These are phyloP conservation scores for Rousettus leschenaultii DNA, from an alignment of 2,113 vertebrate genomes.

Conservation along the genomic window DNA sequence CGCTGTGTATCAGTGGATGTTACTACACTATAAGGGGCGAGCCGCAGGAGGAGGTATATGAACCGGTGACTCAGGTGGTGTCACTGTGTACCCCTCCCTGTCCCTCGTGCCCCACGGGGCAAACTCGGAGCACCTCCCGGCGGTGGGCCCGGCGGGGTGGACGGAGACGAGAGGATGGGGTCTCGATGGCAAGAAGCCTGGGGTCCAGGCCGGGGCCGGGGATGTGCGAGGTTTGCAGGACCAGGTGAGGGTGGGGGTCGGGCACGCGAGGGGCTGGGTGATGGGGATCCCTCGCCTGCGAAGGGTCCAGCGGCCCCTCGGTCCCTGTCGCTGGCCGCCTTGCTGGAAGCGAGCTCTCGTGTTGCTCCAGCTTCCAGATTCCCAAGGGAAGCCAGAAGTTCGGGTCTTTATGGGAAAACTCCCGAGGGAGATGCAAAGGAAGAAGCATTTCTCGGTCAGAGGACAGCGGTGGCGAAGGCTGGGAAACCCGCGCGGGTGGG, in stretches of 20 bases:
- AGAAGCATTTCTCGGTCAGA: not conserved
- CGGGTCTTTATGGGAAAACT: not conserved
- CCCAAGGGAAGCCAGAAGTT: not conserved
- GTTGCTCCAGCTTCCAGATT: not conserved
- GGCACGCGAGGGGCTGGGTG: not conserved
- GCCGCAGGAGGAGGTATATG: constrained; percentile 64
- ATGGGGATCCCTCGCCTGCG: accelerated
- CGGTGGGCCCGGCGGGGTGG: accelerated
- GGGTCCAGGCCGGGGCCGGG: not conserved
- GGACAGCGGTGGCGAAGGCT: not conserved
- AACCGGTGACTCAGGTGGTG: constrained; percentile 71
- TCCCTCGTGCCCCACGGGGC: not conserved
- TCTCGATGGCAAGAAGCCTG: not conserved
- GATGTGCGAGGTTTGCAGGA: accelerated
- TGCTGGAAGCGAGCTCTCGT: not conserved
- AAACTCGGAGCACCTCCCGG: not conserved
- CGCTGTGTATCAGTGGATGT: constrained; percentile 81
- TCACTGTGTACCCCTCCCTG: not conserved
- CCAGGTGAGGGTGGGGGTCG: accelerated
- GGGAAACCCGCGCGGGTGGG: no score
- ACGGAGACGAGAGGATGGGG: not conserved
- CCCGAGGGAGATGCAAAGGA: not conserved
- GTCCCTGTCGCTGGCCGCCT: accelerated
- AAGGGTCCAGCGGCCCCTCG: accelerated
- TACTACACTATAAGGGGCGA: constrained; percentile 81